A percentile compares a stretch with the other conserved stretches of the same genome.
Evolutionary conservation across 2,797 vertebrate species (phyloP).

Genomic region (Coregonus sp.): DNA sequence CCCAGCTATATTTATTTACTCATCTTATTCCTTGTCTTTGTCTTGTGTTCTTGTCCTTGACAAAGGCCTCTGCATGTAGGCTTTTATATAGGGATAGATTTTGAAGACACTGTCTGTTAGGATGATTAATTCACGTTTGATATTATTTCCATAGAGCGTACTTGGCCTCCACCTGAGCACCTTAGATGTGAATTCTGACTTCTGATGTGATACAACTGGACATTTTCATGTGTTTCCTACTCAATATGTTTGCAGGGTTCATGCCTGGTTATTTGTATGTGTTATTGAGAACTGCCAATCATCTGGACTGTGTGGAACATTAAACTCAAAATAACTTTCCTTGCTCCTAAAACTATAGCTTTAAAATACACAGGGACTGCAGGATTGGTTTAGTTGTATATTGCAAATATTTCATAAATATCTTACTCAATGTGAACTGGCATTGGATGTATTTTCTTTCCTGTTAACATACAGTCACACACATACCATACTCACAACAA

Average conservation of each 20-base stretch:
- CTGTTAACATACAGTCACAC: neutral
- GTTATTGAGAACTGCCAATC: neutral
- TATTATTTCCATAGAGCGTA: slow-evolving; percentile 25
- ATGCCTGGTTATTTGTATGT: neutral
- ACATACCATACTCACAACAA: neutral
- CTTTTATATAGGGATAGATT: neutral
- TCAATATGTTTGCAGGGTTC: neutral
- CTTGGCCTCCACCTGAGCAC: slow-evolving; percentile 32
- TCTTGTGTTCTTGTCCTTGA: neutral
- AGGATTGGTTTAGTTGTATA: neutral
- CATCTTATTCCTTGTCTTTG: neutral
- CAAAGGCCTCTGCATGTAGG: neutral
- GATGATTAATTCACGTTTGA: neutral
- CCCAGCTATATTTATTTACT: too few species aligned
- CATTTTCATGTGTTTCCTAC: neutral
- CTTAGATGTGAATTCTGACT: slow-evolving; percentile 9
- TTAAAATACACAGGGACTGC: neutral
- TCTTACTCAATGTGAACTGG: neutral
- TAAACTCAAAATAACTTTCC: neutral
- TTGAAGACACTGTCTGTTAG: neutral
- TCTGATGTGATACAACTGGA: neutral
- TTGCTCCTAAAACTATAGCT: neutral
- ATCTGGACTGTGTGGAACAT: neutral
- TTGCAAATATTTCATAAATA: neutral
- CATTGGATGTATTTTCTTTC: neutral